Evolutionary conservation across 2,113 vertebrate genomes (phyloP).

Genomic region (Chaetorhynchus papuensis): DNA sequence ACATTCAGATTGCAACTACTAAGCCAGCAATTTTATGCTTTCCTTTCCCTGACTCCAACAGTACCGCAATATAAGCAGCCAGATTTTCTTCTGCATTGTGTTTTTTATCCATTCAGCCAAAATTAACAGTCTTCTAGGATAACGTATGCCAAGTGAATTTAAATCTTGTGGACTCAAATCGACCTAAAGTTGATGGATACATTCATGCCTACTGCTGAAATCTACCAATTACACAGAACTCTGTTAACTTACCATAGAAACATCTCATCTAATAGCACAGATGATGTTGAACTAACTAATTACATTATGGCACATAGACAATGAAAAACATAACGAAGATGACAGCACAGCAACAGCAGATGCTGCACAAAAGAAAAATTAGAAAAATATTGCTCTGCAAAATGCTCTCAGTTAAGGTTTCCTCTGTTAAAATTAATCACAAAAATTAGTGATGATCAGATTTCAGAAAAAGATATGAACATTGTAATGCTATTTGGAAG

Average conservation of each 20-base stretch:
- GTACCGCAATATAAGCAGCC: constrained; percentile 22
- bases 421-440: constrained; percentile 61
- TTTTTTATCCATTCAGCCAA: constrained; percentile 64
- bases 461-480: constrained; percentile 31
- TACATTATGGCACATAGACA: constrained; percentile 69
- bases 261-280: constrained; percentile 67
- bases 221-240: constrained; percentile 62
- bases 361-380: constrained; percentile 68
- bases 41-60: constrained; percentile 43
- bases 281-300: constrained; percentile 69
- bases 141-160: constrained; percentile 59
- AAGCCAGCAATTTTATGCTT: constrained; percentile 57
- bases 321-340: constrained; percentile 68
- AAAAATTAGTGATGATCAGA: constrained; percentile 52
- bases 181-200: constrained; percentile 65
- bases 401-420: constrained; percentile 55
- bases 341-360: constrained; percentile 68
- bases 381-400: constrained; percentile 58
- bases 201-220: constrained; percentile 61
- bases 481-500: not conserved
- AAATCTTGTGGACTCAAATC: constrained; percentile 62
- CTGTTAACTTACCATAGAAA: constrained; percentile 68
- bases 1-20: constrained; percentile 27
- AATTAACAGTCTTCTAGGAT: constrained; percentile 58
- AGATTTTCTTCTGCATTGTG: constrained; percentile 63